Evolutionary conservation across 2,113 vertebrate species (phyloP).

Genomic region (Mobula birostris): DNA sequence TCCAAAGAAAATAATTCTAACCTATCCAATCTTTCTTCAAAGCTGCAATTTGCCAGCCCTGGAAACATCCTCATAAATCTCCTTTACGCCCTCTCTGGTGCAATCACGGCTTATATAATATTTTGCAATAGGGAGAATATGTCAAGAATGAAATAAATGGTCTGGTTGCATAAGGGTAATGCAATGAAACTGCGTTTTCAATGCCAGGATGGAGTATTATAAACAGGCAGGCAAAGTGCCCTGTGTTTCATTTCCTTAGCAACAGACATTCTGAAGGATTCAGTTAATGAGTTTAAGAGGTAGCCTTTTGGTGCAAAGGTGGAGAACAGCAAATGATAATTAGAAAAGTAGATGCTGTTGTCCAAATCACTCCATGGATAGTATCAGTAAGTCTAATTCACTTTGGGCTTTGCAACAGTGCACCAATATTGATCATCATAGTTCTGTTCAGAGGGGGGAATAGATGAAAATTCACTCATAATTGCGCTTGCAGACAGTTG

Average conservation of each 20-base stretch:
- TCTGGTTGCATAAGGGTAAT: too few species aligned
- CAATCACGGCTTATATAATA: too few species aligned
- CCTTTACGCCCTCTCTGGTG: too few species aligned
- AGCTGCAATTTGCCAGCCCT: too few species aligned
- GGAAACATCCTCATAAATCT: too few species aligned
- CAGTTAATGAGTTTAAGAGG: neutral
- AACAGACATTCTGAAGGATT: neutral
- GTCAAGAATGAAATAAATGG: too few species aligned
- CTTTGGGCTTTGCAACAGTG: neutral
- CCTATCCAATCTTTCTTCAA: too few species aligned
- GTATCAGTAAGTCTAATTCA: too few species aligned
- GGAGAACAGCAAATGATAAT: neutral
- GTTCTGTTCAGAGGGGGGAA: neutral
- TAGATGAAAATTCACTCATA: neutral
- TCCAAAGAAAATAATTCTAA: too few species aligned
- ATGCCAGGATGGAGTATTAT: neutral
- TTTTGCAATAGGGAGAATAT: too few species aligned
- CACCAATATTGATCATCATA: neutral
- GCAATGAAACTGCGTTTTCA: neutral
- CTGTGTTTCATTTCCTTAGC: neutral
- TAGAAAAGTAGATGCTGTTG: neutral
- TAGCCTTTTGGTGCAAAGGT: neutral
- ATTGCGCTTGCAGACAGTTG: neutral
- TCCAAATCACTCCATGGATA: neutral
- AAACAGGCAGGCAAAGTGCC: neutral